A percentile compares a stretch with the other conserved stretches of the same genome.
These are phyloP conservation scores for Agrenia bidenticulata DNA, from an alignment of 2,888 invertebrate genomes.

Conservation along the genomic window DNA sequence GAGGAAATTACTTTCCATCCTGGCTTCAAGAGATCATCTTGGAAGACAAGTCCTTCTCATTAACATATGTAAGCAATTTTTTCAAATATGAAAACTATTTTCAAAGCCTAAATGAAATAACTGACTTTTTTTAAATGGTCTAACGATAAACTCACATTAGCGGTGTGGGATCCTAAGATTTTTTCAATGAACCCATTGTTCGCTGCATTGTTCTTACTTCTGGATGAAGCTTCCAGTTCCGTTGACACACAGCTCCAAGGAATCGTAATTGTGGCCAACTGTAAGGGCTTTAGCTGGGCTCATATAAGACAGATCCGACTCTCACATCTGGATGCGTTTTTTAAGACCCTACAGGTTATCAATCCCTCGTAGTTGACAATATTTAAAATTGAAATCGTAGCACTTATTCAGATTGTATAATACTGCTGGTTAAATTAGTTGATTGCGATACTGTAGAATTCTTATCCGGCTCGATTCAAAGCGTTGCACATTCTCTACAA, in stretches of 20 bases:
- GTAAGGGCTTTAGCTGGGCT: constrained; percentile 57
- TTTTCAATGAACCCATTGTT: constrained; percentile 56
- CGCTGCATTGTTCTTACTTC: constrained; percentile 55
- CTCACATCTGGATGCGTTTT: constrained; percentile 55
- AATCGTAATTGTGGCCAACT: constrained; percentile 57
- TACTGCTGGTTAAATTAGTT: too few species aligned
- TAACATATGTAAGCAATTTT: constrained; percentile 37
- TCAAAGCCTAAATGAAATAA: too few species aligned
- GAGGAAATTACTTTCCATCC: constrained; percentile 26
- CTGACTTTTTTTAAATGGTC: too few species aligned
- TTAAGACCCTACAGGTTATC: constrained; percentile 55
- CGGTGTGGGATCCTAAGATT: constrained; percentile 56
- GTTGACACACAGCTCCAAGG: constrained; percentile 57
- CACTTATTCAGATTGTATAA: too few species aligned
- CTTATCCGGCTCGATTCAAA: constrained; percentile 43
- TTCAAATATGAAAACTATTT: too few species aligned
- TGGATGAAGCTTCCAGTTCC: constrained; percentile 56
- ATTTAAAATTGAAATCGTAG: too few species aligned
- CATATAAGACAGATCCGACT: constrained; percentile 56
- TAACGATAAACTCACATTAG: too few species aligned
- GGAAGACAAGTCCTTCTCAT: constrained; percentile 53
- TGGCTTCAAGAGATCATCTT: constrained; percentile 44
- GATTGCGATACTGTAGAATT: too few species aligned
- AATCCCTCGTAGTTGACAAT: constrained; percentile 29
- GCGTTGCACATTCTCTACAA: constrained; percentile 42